Conservation (phyloP, 92 coral and sea anemone genomes). For the Epizoanthus rinbou region DNA sequence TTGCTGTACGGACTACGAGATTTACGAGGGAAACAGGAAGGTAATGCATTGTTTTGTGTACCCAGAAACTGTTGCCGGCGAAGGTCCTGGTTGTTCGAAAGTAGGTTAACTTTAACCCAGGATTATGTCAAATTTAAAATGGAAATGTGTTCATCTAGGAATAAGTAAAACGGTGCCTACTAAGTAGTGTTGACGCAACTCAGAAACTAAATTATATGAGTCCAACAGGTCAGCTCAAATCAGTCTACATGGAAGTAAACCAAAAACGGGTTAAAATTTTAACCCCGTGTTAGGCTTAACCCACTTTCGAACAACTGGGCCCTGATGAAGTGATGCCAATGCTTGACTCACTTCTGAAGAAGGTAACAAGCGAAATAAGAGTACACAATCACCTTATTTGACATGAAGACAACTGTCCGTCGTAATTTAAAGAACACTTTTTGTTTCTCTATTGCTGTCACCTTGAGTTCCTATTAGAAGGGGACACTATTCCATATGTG, state of each 20-base stretch:
- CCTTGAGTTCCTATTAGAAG: conserved; percentile 43
- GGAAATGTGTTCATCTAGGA: no score
- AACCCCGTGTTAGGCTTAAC: no score
- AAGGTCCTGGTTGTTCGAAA: no score
- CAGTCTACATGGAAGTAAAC: no score
- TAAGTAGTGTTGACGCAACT: no score
- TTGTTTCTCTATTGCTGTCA: neutral
- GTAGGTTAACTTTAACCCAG: no score
- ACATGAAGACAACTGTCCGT: neutral
- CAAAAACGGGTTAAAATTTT: no score
- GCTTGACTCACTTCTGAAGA: neutral
- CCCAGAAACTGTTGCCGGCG: neutral
- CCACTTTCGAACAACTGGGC: no score
- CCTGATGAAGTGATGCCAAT: neutral
- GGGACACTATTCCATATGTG: conserved; percentile 47
- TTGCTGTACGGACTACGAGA: neutral
- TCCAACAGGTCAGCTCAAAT: no score
- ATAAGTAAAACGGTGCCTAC: no score
- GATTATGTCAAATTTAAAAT: no score
- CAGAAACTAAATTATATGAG: no score
- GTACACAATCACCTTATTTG: neutral
- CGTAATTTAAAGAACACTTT: neutral
- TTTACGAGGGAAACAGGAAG: conserved; percentile 3
- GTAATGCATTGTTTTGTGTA: neutral
- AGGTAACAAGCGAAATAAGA: neutral